Evolutionary conservation across 2,797 vertebrate species (phyloP), one percentile per base, ranked within the genome.

Genomic region (Dromococcyx pavoninus): DNA sequence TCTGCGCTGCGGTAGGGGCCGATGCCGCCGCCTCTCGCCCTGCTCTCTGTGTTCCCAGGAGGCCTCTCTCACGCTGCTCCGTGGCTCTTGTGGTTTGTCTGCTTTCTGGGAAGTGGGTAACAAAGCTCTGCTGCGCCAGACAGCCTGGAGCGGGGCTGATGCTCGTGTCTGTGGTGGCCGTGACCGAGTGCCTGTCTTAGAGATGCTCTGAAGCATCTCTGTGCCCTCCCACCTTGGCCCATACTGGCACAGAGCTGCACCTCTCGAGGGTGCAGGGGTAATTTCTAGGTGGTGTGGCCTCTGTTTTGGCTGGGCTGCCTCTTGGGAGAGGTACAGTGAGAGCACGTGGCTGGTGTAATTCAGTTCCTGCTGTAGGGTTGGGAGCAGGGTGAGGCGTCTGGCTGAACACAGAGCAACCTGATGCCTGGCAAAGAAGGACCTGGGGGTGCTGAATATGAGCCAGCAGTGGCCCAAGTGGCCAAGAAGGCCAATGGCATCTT

Each of bases 171-270:
- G 46, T 2, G 76, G 21, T 13, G 56, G 56, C 18, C 67, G 14
- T 2, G 2, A 50, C 35, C 4, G 2, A 17, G 56, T 2, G 8
- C 30, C 5, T 28, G 57, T n/a, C 35, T 35, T 4, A 1, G n/a
- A 62, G 84, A 23, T 2, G 27, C 46, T 28, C 13, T 3, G 5
- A 9, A 9, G 57, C 17, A 51, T 37, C 53, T 32, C 56, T 2
- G 4, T 2, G 3, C 24, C 25, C n/a, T 48, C 35, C 23, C 35
- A 48, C 10, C 1, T 2, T 7, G 56, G 30, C 13, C 4, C 53
- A 33, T 1, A 5, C 18, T 7, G 48, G 57, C 43, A 23, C 50
- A 4, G 70, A 53, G 61, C 56, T n/a, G 35, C 53, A 7, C 39
- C 25, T 0, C 79, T 27, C 2, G 0, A 32, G 37, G 61, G 30